Evolutionary conservation across 2,113 vertebrate genomes (phyloP).

Genomic region (Oncorhynchus tshawytscha): DNA sequence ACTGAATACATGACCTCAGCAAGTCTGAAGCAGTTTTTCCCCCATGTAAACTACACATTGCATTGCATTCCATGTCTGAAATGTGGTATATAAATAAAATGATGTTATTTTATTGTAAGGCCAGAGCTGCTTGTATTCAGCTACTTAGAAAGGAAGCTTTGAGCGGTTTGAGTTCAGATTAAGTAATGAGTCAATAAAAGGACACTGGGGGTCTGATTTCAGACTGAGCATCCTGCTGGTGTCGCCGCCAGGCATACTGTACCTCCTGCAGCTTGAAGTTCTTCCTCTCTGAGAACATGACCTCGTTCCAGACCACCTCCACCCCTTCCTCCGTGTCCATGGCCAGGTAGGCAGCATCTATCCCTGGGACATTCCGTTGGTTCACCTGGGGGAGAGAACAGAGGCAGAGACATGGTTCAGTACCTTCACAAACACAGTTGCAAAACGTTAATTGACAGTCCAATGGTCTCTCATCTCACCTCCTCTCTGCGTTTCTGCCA

Average conservation of each 20-base stretch:
- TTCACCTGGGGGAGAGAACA: constrained; percentile 75
- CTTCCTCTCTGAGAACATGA: constrained; percentile 89
- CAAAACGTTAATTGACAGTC: too few species aligned
- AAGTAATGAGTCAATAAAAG: too few species aligned
- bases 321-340: constrained; percentile 91
- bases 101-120: too few species aligned
- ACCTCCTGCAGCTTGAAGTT: constrained; percentile 91
- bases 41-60: too few species aligned
- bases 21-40: constrained; percentile 83
- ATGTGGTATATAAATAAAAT: too few species aligned
- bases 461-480: constrained; percentile 59
- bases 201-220: too few species aligned
- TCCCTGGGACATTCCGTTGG: constrained; percentile 88
- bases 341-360: constrained; percentile 87
- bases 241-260: not conserved
- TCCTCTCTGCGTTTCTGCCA: constrained; percentile 88
- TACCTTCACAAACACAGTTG: constrained; percentile 49
- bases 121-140: too few species aligned
- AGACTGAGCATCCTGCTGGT: too few species aligned
- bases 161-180: too few species aligned
- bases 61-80: too few species aligned
- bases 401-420: not conserved
- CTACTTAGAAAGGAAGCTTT: too few species aligned
- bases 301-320: constrained; percentile 91
- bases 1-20: constrained; percentile 93